Evolutionary conservation across 2,888 invertebrate genomes (phyloP).

Genomic region (Troglohyphantes excavatus): DNA sequence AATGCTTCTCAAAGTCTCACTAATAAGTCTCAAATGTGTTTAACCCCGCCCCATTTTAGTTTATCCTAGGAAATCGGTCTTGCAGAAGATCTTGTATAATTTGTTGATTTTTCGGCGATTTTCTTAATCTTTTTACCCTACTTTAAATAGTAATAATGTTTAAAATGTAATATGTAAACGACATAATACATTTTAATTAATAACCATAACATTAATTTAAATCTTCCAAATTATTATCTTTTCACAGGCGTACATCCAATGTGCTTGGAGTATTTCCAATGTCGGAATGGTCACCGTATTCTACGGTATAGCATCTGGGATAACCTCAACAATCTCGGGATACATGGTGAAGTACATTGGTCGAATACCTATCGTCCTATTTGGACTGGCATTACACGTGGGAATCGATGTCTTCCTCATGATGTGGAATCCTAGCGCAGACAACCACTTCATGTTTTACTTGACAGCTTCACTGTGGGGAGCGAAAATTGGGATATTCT

Average conservation of each 20-base stretch:
- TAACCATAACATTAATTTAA: too few species aligned
- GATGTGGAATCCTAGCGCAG: slow-evolving; percentile 93
- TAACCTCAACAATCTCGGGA: slow-evolving; percentile 95
- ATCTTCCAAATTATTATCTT: too few species aligned
- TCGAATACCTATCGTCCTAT: slow-evolving; percentile 90
- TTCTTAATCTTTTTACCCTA: too few species aligned
- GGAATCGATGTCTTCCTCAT: slow-evolving; percentile 90
- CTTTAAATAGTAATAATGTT: too few species aligned
- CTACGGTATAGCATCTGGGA: slow-evolving; percentile 95
- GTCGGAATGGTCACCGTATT: slow-evolving; percentile 99
- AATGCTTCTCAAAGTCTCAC: too few species aligned
- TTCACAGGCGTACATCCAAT: slow-evolving; percentile 91
- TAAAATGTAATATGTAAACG: too few species aligned
- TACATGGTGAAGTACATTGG: slow-evolving; percentile 96
- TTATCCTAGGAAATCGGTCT: too few species aligned
- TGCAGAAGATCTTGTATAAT: too few species aligned
- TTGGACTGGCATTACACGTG: slow-evolving; percentile 89
- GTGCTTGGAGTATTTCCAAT: slow-evolving; percentile 92
- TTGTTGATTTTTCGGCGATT: too few species aligned
- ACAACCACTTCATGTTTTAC: slow-evolving; percentile 91
- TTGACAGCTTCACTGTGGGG: slow-evolving; percentile 96
- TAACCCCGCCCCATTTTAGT: too few species aligned
- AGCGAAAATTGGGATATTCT: slow-evolving; percentile 97
- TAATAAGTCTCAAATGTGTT: too few species aligned
- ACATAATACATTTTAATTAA: too few species aligned